phyloP scores from a whole-genome alignment of 1,140 invertebrate species.

The Hormaphis cornu region DNA sequence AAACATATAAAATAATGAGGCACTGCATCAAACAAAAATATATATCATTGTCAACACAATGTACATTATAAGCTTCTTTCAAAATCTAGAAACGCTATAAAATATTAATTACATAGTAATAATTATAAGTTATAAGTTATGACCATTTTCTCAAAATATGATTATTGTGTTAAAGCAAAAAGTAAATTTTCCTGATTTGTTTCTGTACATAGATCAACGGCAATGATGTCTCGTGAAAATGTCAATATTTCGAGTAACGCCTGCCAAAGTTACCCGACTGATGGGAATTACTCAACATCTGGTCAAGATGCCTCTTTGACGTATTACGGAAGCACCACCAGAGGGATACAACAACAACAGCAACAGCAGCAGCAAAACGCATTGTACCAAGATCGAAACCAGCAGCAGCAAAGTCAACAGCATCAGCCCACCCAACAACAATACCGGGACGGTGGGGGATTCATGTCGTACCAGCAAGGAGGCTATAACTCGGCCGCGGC shows the following conservation, averaged over 20 bases:
- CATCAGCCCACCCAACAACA: conserved; percentile 19
- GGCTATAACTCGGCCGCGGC: neutral
- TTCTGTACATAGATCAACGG: neutral
- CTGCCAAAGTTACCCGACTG: neutral
- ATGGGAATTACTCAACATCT: neutral
- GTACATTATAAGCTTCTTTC: too few relatives aligned
- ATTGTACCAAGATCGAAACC: conserved; percentile 12
- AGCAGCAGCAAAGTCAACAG: conserved; percentile 24
- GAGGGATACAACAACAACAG: neutral
- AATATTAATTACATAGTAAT: too few relatives aligned
- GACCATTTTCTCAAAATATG: too few relatives aligned
- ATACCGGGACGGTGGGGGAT: neutral
- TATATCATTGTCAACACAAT: too few relatives aligned
- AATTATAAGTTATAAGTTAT: too few relatives aligned
- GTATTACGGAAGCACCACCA: neutral
- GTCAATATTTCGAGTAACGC: neutral
- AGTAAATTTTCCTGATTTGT: neutral
- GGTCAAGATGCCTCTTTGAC: neutral
- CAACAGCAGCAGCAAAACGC: conserved; percentile 23
- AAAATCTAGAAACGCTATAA: too few relatives aligned
- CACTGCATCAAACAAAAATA: too few relatives aligned
- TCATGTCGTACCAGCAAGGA: neutral
- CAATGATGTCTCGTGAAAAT: neutral
- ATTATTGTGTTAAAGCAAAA: too few relatives aligned
- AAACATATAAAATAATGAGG: too few relatives aligned